Conservation (phyloP, 2,797 vertebrate species). For the Falco rusticolus region DNA sequence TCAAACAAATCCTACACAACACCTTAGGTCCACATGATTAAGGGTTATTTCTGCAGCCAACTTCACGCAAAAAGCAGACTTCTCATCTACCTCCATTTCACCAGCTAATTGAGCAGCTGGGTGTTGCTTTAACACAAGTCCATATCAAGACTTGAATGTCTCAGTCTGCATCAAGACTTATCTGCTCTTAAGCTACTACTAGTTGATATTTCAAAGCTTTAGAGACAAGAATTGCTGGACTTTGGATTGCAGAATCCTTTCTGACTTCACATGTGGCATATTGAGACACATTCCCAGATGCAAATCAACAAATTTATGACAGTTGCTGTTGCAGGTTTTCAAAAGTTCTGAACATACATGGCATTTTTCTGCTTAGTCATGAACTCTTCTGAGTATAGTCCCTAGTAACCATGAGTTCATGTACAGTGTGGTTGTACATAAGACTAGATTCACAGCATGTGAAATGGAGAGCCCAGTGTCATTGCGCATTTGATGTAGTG, state of each 20-base stretch:
- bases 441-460: accelerated
- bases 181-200: neutral
- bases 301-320: neutral
- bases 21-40: neutral
- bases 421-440: neutral
- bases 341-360: neutral
- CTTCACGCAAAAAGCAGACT: neutral
- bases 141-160: neutral
- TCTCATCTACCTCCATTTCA: neutral
- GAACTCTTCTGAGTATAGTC: neutral
- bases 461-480: neutral
- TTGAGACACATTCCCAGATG: too few relatives aligned
- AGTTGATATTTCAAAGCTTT: neutral
- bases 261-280: neutral
- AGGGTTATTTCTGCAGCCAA: neutral
- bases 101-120: neutral
- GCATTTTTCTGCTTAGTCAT: neutral
- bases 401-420: neutral
- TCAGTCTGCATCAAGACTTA: neutral
- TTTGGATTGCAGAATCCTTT: neutral
- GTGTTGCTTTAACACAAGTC: neutral
- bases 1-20: neutral
- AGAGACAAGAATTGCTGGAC: neutral
- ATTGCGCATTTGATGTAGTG: neutral
- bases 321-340: neutral